Evolutionary conservation across 2,113 vertebrate species (phyloP).

Genomic region (Cyprinodon brontotheroides): DNA sequence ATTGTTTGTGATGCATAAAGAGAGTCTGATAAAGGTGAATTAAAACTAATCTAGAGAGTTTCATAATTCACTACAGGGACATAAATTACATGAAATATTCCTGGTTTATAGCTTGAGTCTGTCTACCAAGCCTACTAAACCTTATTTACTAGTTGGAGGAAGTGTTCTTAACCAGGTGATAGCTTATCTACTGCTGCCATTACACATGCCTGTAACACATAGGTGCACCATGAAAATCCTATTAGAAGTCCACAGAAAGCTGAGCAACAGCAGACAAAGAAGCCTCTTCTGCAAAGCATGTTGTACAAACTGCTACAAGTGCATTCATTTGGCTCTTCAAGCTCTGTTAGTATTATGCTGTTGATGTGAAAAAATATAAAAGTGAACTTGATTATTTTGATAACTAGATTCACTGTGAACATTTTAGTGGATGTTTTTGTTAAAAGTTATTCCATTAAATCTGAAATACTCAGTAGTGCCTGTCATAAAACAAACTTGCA

Average conservation of each 20-base stretch:
- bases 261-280: constrained; percentile 23
- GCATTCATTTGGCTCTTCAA: not conserved
- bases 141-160: constrained; percentile 1
- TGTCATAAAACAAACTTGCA: constrained; percentile 49
- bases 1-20: too few relatives aligned
- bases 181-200: not conserved
- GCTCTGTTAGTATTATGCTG: not conserved
- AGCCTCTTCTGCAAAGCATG: constrained; percentile 21
- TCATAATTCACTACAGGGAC: too few relatives aligned
- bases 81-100: not conserved
- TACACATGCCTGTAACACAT: constrained; percentile 1
- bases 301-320: not conserved
- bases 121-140: too few relatives aligned
- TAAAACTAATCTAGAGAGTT: too few relatives aligned
- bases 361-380: not conserved
- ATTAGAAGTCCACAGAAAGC: constrained; percentile 24
- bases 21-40: too few relatives aligned
- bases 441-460: not conserved
- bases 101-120: not conserved
- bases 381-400: not conserved
- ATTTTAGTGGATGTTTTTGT: not conserved
- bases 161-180: not conserved
- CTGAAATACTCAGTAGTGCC: constrained; percentile 32
- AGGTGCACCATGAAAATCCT: constrained; percentile 12
- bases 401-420: not conserved